phyloP scores from a whole-genome alignment of 2,888 invertebrate genomes.

The Loripinus fragilis region DNA sequence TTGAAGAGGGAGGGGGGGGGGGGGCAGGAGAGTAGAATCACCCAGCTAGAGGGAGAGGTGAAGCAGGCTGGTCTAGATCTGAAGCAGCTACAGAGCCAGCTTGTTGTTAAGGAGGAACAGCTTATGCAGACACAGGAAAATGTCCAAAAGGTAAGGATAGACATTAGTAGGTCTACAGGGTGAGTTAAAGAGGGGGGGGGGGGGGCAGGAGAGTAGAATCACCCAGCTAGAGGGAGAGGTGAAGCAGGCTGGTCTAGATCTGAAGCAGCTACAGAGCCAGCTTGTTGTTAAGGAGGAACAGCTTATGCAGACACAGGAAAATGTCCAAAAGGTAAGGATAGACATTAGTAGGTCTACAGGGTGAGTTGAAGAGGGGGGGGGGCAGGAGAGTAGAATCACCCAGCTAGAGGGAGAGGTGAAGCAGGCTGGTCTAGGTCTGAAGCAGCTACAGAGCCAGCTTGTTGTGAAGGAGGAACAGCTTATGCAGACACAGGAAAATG shows the following conservation, averaged over 20 bases:
- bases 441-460: conserved; percentile 56
- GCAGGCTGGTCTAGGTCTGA: conserved; percentile 46
- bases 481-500: conserved; percentile 59
- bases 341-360: too few relatives aligned
- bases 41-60: conserved; percentile 46
- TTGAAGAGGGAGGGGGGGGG: too few relatives aligned
- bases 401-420: conserved; percentile 51
- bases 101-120: conserved; percentile 65
- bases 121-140: conserved; percentile 60
- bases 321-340: conserved; percentile 59
- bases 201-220: not conserved
- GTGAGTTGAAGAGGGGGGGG: too few relatives aligned
- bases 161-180: too few relatives aligned
- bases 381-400: not conserved
- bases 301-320: conserved; percentile 58
- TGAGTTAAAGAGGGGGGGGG: too few relatives aligned
- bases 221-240: conserved; percentile 47
- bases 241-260: conserved; percentile 42
- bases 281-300: conserved; percentile 64
- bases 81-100: conserved; percentile 56
- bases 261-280: conserved; percentile 58
- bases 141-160: conserved; percentile 54
- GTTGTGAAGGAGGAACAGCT: conserved; percentile 65
- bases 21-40: conserved; percentile 34
- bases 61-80: conserved; percentile 47